phyloP scores from a whole-genome alignment of 2,888 invertebrate species.

The Trachelus iudaicus region DNA sequence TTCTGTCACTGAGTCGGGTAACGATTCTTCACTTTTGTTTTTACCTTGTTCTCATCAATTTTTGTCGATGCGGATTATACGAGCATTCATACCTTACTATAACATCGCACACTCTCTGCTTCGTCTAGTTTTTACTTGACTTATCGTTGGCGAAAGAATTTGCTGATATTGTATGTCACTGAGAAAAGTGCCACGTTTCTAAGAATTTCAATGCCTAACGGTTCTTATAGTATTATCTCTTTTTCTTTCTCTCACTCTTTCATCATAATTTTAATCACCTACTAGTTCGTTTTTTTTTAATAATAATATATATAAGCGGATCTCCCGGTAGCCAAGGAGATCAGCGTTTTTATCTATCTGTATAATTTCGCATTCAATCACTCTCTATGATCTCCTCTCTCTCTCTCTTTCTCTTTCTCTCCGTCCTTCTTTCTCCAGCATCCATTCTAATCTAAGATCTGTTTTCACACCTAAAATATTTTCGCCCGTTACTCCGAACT shows the following conservation, averaged over 20 bases:
- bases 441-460: slow-evolving; percentile 53
- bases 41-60: not conserved
- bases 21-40: not conserved
- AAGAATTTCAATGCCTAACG: slow-evolving; percentile 33
- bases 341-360: slow-evolving; percentile 58
- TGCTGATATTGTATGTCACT: slow-evolving; percentile 44
- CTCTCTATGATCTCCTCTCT: slow-evolving; percentile 7
- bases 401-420: slow-evolving; percentile 8
- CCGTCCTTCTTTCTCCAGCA: slow-evolving; percentile 12
- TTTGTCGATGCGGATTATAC: not conserved
- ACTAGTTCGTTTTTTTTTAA: slow-evolving; percentile 58
- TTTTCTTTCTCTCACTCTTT: slow-evolving; percentile 44
- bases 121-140: not conserved
- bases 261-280: slow-evolving; percentile 52
- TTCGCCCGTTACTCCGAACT: slow-evolving; percentile 64
- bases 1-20: not conserved
- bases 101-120: not conserved
- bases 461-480: slow-evolving; percentile 64
- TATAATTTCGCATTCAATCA: slow-evolving; percentile 51
- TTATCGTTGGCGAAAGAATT: slow-evolving; percentile 35
- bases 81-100: not conserved
- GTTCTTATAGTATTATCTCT: slow-evolving; percentile 44
- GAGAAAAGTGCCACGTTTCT: slow-evolving; percentile 37
- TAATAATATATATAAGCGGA: slow-evolving; percentile 60
- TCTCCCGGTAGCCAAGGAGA: slow-evolving; percentile 66